Base-by-base conservation (phyloP, 1,140 invertebrate species). In the Drosophila watanabei region DNA sequence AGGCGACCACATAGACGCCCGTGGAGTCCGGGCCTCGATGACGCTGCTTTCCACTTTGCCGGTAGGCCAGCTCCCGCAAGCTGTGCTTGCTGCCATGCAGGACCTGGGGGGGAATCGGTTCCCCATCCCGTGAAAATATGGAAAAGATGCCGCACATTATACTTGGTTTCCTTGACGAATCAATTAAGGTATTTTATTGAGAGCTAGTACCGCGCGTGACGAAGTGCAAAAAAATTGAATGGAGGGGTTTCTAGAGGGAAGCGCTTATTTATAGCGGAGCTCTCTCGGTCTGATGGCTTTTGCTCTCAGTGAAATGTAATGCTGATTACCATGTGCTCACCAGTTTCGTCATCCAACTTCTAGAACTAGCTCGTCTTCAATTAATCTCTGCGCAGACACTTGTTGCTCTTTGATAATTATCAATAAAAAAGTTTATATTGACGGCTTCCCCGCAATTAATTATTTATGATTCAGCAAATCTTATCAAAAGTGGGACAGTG, bases 61-160 rank as follows among this genome's bases (percentile, higher is more conserved):
- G 75, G 61, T 89, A 93, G 18, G 92, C 85, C 54, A 93, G 37
- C 61, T 93, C 92, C 11, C 93, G 72, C 14, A 93, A 16, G 13
- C 62, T 87, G 46, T 92, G 82, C 16, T 84, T 73, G 41, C 78
- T 64, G 32, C 80, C 82, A 7, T 68, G 37, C 5, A 79, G 79
- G 3, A 79, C 18, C 54, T 70, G 75, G 4, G 79, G 39, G 16
- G 58, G 49, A 48, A 88, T 84, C 8, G 81, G 56, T 39, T 77
- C 16, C 6, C 85, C 83, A 57, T 90, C 65, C 18, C 71, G 80
- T 4, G 86, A 92, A 43, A 93, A 92, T 80, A 93, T 92, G 32
- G 92, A 82, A 66, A 93, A 93, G n/a, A 93, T 93, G 9, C 92
- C 93, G 37, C 93, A 93, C 93, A 93, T 93, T 46, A 13, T 75